Evolutionary conservation across 2,888 invertebrate species (phyloP), one percentile per base, ranked within the genome.

Genomic region (Ecdyonurus torrentis): DNA sequence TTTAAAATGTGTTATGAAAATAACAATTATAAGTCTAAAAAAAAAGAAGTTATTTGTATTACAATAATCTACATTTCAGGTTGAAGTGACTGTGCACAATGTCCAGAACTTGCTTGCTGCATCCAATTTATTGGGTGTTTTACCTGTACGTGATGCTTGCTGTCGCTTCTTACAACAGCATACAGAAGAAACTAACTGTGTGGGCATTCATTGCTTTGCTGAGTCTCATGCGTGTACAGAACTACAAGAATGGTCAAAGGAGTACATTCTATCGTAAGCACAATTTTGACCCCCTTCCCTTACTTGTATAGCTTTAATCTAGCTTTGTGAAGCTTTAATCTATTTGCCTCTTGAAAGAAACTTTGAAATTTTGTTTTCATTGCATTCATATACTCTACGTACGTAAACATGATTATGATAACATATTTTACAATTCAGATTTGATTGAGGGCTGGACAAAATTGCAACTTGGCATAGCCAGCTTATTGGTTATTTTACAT

Each of bases 201-300:
- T 79, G 23, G 77, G 78, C 2, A 77, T 79, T 60, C 77, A 78
- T 70, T 76, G 77, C 66, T 76, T 79, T 68, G 77, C 78, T 23
- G 76, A 78, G 65, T 70, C 75, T 20, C 78, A 78, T 69, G 73
- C 75, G 25, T 79, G 79, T 67, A 70, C 69, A 19, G 74, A 74
- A 52, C 71, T 79, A n/a, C 74, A 74, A 64, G 69, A 72, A 18
- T 74, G 73, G 66, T 75, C 79, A 2, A 74, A 75, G 66, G 69
- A 71, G 58, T 77, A 72, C 66, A 74, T 76, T 20, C 69, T 77
- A n/a, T 68, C 69, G 72, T 74, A 67, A 64, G 69, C n/a, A n/a
- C n/a, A n/a, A n/a, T n/a, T n/a, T n/a, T n/a, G n/a, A n/a, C n/a
- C n/a, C n/a, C n/a, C n/a, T n/a, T n/a, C n/a, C n/a, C n/a, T n/a